Percentiles rank a stretch among this genome's conserved stretches.
These are phyloP conservation scores for Morelia viridis DNA, from an alignment of 2,797 vertebrate species.

Conservation along the genomic window DNA sequence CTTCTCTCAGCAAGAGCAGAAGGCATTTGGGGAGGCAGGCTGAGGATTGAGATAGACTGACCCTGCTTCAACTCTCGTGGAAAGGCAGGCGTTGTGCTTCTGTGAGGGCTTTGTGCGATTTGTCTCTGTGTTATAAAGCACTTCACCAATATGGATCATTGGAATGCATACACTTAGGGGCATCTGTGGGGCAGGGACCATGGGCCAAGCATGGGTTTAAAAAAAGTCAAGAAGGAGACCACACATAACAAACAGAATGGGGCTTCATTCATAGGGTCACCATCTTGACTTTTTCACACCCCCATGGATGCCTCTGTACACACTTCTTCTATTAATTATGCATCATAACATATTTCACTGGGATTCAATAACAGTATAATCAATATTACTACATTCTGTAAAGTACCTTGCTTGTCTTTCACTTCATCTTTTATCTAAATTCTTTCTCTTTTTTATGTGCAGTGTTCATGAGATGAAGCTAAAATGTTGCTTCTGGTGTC, in stretches of 20 bases:
- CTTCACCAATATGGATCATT: neutral
- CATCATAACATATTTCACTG: neutral
- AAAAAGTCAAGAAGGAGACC: neutral
- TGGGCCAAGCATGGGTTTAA: no score
- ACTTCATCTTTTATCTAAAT: neutral
- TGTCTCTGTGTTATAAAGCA: neutral
- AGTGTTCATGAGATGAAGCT: neutral
- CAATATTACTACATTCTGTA: neutral
- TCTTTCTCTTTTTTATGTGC: neutral
- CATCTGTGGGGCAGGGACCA: neutral
- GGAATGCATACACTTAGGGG: neutral
- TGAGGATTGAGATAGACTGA: neutral
- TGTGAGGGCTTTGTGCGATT: neutral
- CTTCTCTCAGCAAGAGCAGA: neutral
- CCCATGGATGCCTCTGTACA: neutral
- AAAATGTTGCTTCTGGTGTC: neutral
- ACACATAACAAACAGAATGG: neutral
- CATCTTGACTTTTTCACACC: neutral
- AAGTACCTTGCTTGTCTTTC: neutral
- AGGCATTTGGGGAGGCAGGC: neutral
- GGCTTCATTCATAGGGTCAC: neutral
- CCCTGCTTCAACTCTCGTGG: neutral
- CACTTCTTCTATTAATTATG: neutral
- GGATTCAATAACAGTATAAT: neutral
- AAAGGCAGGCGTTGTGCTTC: neutral